Conservation (phyloP, 2,797 vertebrate species). For the Cheirogaleus major region DNA sequence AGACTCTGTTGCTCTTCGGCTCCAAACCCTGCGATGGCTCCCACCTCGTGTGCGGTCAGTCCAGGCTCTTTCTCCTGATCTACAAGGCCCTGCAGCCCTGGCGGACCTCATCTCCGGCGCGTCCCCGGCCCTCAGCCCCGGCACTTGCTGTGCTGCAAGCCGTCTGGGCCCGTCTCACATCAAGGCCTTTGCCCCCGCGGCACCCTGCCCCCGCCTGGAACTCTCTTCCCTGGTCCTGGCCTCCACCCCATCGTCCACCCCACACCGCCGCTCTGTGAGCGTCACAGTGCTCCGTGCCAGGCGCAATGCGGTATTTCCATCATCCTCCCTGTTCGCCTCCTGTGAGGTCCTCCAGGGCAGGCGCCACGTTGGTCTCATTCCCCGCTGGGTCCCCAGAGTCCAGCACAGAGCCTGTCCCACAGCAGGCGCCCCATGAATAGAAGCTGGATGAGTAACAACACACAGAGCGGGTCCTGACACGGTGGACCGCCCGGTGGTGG, state of each 20-base stretch:
- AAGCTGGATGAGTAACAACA: not conserved
- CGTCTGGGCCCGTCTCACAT: not conserved
- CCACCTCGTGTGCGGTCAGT: not conserved
- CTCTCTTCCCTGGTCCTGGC: not conserved
- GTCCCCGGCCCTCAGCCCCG: accelerated
- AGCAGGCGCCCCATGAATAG: not conserved
- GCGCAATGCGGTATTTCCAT: too few species aligned
- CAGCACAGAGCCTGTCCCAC: not conserved
- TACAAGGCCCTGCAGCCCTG: too few species aligned
- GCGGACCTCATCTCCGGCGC: not conserved
- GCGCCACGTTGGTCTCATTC: not conserved
- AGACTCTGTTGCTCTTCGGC: accelerated
- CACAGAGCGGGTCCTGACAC: not conserved
- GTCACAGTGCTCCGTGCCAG: too few species aligned
- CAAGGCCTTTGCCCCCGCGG: not conserved
- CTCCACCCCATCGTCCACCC: too few species aligned
- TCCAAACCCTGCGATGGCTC: not conserved
- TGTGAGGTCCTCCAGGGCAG: not conserved
- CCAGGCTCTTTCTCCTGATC: not conserved
- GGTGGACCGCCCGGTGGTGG: not conserved
- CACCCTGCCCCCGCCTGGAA: not conserved
- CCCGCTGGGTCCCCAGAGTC: not conserved
- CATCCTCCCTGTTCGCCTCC: not conserved
- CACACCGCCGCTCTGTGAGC: too few species aligned
- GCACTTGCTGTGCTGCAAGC: not conserved